These are phyloP conservation scores for Caenorhabditis elegans DNA, from an alignment of 1,140 invertebrate species.

Conservation along the genomic window DNA sequence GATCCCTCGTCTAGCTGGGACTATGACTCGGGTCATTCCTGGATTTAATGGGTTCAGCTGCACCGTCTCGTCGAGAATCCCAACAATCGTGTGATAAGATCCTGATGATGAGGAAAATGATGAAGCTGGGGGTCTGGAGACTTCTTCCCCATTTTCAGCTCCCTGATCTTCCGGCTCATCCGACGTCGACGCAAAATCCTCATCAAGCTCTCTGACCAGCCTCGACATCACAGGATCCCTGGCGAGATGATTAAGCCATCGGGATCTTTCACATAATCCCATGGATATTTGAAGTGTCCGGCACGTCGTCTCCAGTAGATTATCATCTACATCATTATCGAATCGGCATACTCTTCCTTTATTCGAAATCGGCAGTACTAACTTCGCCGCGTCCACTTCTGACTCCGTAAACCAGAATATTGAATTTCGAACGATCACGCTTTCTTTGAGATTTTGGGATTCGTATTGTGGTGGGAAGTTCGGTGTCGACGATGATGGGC, in stretches of 20 bases:
- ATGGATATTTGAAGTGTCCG: conserved; percentile 8
- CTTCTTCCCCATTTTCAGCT: neutral
- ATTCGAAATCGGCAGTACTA: neutral
- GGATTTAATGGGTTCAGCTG: neutral
- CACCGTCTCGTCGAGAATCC: neutral
- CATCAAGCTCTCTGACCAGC: neutral
- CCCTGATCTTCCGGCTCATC: too few species aligned
- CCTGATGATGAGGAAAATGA: neutral
- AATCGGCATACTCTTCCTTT: conserved; percentile 9
- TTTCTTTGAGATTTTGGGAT: neutral
- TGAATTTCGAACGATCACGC: neutral
- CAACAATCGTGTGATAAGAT: too few species aligned
- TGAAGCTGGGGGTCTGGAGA: neutral
- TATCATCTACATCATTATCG: neutral
- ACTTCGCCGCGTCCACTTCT: neutral
- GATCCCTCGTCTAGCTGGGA: neutral
- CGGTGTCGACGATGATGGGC: neutral
- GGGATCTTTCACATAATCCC: neutral
- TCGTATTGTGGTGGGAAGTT: neutral
- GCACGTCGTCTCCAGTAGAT: neutral
- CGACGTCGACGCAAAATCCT: neutral
- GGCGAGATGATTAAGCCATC: neutral
- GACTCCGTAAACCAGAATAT: conserved; percentile 17
- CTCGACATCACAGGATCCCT: neutral
- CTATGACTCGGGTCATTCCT: neutral